phyloP scores from a whole-genome alignment of 30 jellyfish, hydroid and myxozoan genomes.

The Hydractinia echinata region DNA sequence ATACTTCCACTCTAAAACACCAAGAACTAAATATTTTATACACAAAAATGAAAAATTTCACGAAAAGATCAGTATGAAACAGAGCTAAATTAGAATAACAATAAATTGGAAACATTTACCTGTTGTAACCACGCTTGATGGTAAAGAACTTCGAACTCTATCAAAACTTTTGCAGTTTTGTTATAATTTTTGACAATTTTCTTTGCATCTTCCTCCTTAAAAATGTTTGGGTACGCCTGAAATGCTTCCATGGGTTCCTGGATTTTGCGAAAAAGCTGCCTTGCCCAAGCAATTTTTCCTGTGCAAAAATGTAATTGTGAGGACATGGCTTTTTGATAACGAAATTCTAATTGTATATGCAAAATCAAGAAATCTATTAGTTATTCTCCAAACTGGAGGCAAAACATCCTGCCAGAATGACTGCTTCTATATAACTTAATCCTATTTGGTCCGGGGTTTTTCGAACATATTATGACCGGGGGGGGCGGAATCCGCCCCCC shows the following conservation, averaged over 20 bases:
- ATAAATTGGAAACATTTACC: background rate
- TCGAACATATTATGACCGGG: no score
- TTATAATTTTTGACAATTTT: slow-evolving; percentile 68
- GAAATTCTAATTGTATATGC: no score
- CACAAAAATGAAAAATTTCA: background rate
- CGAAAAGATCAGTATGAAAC: background rate
- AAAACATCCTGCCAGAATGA: no score
- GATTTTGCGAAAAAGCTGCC: slow-evolving; percentile 71
- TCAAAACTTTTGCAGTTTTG: slow-evolving; percentile 66
- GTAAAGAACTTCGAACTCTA: slow-evolving; percentile 69
- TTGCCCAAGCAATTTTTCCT: slow-evolving; percentile 81
- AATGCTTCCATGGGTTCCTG: slow-evolving; percentile 71
- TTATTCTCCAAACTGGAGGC: no score
- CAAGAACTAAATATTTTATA: background rate
- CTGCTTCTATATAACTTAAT: no score
- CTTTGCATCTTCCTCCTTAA: slow-evolving; percentile 71
- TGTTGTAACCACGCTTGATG: slow-evolving; percentile 21
- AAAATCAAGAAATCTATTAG: no score
- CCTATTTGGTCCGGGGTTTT: no score
- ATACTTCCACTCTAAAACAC: background rate
- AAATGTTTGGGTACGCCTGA: slow-evolving; percentile 45
- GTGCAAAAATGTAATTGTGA: slow-evolving; percentile 18
- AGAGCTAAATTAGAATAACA: background rate
- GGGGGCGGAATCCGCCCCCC: no score
- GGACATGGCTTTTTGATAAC: no score